Conservation (phyloP, 2,797 vertebrate genomes). For the Pagetopsis macropterus region DNA sequence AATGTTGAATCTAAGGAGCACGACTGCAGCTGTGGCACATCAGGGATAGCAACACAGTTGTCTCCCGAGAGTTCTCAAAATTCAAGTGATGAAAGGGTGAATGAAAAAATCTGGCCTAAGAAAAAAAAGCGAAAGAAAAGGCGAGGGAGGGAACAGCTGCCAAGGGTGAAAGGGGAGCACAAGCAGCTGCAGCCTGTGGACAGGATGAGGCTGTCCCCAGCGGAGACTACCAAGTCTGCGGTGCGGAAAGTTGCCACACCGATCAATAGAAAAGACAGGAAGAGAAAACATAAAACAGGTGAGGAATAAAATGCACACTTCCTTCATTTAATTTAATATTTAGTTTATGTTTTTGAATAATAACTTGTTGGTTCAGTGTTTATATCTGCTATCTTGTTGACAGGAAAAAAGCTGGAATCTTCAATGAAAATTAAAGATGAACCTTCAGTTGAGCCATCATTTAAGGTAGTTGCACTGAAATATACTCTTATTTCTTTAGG, state of each 20-base stretch:
- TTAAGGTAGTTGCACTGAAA: slow-evolving; percentile 86
- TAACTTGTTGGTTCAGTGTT: background rate
- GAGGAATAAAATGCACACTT: slow-evolving; percentile 56
- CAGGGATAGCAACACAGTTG: slow-evolving; percentile 14
- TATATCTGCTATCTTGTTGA: slow-evolving; percentile 53
- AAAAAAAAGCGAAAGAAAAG: slow-evolving; percentile 94
- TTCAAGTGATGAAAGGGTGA: slow-evolving; percentile 58
- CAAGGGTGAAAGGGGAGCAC: slow-evolving; percentile 80
- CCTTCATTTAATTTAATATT: background rate
- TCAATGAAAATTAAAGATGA: slow-evolving; percentile 87
- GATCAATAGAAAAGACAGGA: slow-evolving; percentile 89
- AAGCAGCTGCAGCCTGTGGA: slow-evolving; percentile 69
- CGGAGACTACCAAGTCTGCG: slow-evolving; percentile 84
- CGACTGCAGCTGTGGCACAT: slow-evolving; percentile 47
- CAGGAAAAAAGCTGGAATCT: slow-evolving; percentile 88
- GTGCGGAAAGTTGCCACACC: slow-evolving; percentile 82
- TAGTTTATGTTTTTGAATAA: background rate
- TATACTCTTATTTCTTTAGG: background rate
- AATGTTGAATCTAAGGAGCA: slow-evolving; percentile 36
- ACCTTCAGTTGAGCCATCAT: slow-evolving; percentile 85
- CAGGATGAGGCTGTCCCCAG: slow-evolving; percentile 78
- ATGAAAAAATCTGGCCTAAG: slow-evolving; percentile 79
- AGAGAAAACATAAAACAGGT: slow-evolving; percentile 92
- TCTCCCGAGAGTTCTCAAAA: slow-evolving; percentile 62
- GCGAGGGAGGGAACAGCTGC: slow-evolving; percentile 84